Base-by-base conservation (phyloP, 2,888 invertebrate genomes). In the Bellardia bayeri region DNA sequence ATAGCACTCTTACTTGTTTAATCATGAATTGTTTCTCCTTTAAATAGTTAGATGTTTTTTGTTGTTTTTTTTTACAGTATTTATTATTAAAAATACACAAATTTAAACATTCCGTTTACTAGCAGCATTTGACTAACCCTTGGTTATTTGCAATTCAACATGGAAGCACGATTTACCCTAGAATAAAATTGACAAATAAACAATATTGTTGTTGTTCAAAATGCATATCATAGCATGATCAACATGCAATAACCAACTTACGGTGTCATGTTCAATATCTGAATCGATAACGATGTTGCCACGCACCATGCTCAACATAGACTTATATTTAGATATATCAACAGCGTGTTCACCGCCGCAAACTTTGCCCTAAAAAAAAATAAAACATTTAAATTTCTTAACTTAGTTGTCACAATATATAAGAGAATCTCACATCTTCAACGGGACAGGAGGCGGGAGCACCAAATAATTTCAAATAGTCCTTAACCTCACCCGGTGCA, bases 381-480 rank as follows among this genome's bases (percentile, higher is more conserved):
- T 8, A 8, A 40, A 3, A 4, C 3, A 14, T 33, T 54, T 14
- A 66, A 30, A 23, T 74, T 71, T n/a, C 11, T 68, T 3, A 11
- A 3, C 4, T 8, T 23, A 33, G 2, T 23, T 6, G 40, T 71
- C 9, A 49, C 54, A 40, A 58, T 30, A 3, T 0, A 45, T 37
- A 33, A 6, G 13, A 37, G 40, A 23, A 30, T 1, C 63, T 81
- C 90, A 93, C 94, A 61, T 92, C 93, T 88, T 89, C 89, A 23
- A 94, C 92, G 1, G 94, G 94, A 87, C 94, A 94, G n/a, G 91
- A 90, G 9, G 92, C 91, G 3, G 94, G 94, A 2, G 94, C 90
- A 1, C 93, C 93, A 82, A 94, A 89, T 42, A 89, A 14, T 71
- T 87, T 89, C 54, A 89, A 16, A 72, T 88, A 86, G 23, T 89